These are phyloP conservation scores for Thamnophis sirtalis DNA, from an alignment of 2,113 vertebrate species.

Conservation along the genomic window DNA sequence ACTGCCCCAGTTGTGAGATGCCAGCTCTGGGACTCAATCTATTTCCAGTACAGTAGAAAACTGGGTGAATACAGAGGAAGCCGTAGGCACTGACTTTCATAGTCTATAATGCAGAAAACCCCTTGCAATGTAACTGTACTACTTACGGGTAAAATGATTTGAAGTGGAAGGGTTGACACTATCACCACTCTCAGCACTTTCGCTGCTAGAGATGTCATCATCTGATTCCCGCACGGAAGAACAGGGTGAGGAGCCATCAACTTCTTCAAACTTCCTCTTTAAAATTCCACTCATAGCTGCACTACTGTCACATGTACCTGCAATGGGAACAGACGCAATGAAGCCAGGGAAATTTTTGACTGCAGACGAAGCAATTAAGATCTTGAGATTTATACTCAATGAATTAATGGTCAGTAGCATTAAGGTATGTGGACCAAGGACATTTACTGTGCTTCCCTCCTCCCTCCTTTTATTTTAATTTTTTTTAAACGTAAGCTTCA, in stretches of 20 bases:
- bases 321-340: constrained; percentile 24
- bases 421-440: not conserved
- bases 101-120: not conserved
- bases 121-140: not conserved
- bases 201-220: constrained; percentile 94
- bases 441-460: not conserved
- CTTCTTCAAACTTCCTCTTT: constrained; percentile 98
- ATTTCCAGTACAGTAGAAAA: not conserved
- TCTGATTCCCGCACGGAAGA: constrained; percentile 91
- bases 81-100: not conserved
- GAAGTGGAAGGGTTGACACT: constrained; percentile 95
- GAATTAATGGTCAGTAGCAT: not conserved
- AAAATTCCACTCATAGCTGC: constrained; percentile 90
- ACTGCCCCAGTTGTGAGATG: not conserved
- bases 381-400: constrained; percentile 56
- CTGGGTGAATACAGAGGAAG: not conserved
- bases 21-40: not conserved
- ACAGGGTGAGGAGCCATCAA: constrained; percentile 94
- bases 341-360: constrained; percentile 59
- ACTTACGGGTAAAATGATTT: constrained; percentile 89
- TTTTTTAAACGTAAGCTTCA: not conserved
- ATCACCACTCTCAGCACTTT: constrained; percentile 96
- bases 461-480: not conserved
- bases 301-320: constrained; percentile 69
- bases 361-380: constrained; percentile 57